Conservation (phyloP, 2,888 invertebrate genomes). For the Margaritifera margaritifera region DNA sequence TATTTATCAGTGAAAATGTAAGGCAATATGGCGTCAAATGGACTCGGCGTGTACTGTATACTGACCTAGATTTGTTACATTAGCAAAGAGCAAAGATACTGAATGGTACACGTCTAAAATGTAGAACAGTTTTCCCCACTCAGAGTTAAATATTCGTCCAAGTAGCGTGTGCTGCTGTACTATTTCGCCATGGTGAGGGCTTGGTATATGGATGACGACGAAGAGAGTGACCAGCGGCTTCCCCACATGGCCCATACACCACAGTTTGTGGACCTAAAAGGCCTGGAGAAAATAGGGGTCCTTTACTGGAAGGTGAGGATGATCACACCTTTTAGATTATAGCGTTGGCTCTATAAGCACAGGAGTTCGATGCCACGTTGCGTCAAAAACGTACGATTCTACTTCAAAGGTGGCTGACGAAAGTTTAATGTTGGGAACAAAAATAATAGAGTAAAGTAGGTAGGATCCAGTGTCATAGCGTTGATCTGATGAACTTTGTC, state of each 20-base stretch:
- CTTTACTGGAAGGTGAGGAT: constrained; percentile 86
- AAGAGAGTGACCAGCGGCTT: constrained; percentile 82
- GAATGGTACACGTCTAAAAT: too few species aligned
- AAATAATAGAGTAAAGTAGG: background rate
- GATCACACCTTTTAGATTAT: too few species aligned
- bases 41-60: too few species aligned
- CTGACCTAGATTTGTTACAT: too few species aligned
- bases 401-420: background rate
- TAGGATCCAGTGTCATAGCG: too few species aligned
- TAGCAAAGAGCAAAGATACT: too few species aligned
- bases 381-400: background rate
- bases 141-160: too few species aligned
- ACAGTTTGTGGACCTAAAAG: constrained; percentile 80
- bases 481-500: too few species aligned
- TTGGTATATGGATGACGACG: constrained; percentile 86
- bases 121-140: too few species aligned
- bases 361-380: background rate
- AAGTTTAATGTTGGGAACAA: background rate
- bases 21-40: too few species aligned
- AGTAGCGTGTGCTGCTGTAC: too few species aligned
- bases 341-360: background rate
- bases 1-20: too few species aligned
- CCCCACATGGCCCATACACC: constrained; percentile 89
- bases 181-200: constrained; percentile 82
- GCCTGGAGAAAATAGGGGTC: constrained; percentile 86